These are phyloP conservation scores for Scaptomyza hsui DNA, from an alignment of 1,140 invertebrate species.

Conservation along the genomic window DNA sequence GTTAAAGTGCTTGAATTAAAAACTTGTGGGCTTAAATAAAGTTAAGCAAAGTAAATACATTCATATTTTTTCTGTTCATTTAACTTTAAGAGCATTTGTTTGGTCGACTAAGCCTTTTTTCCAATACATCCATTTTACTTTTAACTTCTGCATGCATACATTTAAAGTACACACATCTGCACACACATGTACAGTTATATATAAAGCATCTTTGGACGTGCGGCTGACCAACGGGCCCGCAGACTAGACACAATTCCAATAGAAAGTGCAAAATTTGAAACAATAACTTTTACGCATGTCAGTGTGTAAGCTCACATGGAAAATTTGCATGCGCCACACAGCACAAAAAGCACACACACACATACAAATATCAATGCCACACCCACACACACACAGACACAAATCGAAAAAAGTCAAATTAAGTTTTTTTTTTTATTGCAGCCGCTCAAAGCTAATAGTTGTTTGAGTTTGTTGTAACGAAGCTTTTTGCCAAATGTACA, in stretches of 20 bases:
- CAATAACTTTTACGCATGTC: slow-evolving; percentile 80
- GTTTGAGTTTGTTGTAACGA: slow-evolving; percentile 75
- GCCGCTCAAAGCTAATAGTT: slow-evolving; percentile 67
- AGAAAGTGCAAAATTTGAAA: slow-evolving; percentile 79
- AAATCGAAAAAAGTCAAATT: slow-evolving; percentile 26
- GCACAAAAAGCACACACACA: slow-evolving; percentile 31
- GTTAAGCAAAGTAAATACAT: too few relatives aligned
- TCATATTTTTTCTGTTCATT: too few relatives aligned
- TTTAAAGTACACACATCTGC: neutral
- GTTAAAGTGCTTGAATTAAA: too few relatives aligned
- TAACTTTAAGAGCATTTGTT: neutral
- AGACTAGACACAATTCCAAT: slow-evolving; percentile 53
- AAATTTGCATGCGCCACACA: slow-evolving; percentile 64
- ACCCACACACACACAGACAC: slow-evolving; percentile 1
- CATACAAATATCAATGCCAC: slow-evolving; percentile 1
- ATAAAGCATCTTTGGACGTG: slow-evolving; percentile 12
- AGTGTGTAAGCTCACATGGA: slow-evolving; percentile 72
- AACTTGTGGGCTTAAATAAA: too few relatives aligned
- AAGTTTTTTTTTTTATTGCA: slow-evolving; percentile 32
- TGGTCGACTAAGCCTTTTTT: slow-evolving; percentile 12
- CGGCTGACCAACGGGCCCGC: slow-evolving; percentile 18
- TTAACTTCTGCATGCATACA: slow-evolving; percentile 6
- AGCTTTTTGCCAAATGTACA: slow-evolving; percentile 36
- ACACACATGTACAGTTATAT: neutral
- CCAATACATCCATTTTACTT: slow-evolving; percentile 34